Base-by-base conservation (phyloP, 2,113 vertebrate genomes). In the Callionymus lyra region DNA sequence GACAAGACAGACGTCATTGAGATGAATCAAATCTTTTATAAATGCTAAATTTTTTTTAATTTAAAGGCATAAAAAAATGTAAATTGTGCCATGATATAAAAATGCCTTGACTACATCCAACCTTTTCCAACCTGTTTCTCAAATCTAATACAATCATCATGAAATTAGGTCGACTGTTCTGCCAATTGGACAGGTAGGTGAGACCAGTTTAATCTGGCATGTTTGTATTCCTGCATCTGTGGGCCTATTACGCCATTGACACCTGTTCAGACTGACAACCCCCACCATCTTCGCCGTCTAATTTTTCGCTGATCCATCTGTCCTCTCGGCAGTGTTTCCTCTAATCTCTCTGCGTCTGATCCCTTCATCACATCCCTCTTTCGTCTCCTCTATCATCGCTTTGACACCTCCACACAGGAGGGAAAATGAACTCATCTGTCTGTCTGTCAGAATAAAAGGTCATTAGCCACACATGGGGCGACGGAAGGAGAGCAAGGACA, bases 401-500 rank as follows among this genome's bases (percentile, higher is more conserved):
- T 10, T 64, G 72, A 74, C 56, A 70, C 46, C 33, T 52, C 44
- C 60, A 34, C 56, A 52, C 33, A 61, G 70, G 70, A 56, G 74
- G 77, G 69, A 76, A 64, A 65, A 63, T 77, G 59, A 61, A 73
- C 63, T 62, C 74, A 81, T 85, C 64, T 60, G 71, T 83, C 82
- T 79, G 76, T 79, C 68, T 79, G 77, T 68, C 70, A 74, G 49
- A 58, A 37, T 38, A 51, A 82, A 84, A 85, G 81, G 84, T 86
- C 80, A 73, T 71, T 72, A 70, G 50, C 53, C 33, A 19, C 58
- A 38, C 65, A 69, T 57, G 60, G 60, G 58, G n/a, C 40, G 50
- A 50, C 68, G 61, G 39, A 40, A 41, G 3, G 3, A 12, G 52
- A 38, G 16, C 35, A 63, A 68, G 69, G 70, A 56, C 47, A 37